phyloP scores from a whole-genome alignment of 2,888 invertebrate species.

The Anorthoa munda region DNA sequence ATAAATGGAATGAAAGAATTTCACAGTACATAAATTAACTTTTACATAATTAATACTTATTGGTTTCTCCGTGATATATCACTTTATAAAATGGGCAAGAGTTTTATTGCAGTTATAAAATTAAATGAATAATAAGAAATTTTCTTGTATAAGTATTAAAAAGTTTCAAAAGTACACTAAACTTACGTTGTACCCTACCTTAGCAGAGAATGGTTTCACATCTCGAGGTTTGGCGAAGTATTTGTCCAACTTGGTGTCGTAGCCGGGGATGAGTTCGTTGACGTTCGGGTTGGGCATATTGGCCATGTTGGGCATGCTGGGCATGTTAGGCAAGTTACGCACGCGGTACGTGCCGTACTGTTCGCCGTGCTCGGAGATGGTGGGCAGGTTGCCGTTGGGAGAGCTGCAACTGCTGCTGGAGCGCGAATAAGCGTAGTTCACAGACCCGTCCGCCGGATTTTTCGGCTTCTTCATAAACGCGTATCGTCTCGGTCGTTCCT shows the following conservation, averaged over 20 bases:
- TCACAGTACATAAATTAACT: conserved; percentile 63
- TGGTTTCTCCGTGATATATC: conserved; percentile 43
- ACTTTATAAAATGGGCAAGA: conserved; percentile 19
- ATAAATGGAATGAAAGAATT: conserved; percentile 56
- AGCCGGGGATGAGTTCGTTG: conserved; percentile 75
- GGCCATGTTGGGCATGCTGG: conserved; percentile 62
- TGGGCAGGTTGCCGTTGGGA: conserved; percentile 86
- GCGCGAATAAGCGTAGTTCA: conserved; percentile 86
- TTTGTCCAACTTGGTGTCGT: conserved; percentile 85
- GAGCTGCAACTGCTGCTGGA: conserved; percentile 88
- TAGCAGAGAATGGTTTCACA: conserved; percentile 79
- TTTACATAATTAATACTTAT: conserved; percentile 50
- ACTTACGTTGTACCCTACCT: conserved; percentile 84
- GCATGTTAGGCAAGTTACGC: conserved; percentile 73
- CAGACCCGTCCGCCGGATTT: conserved; percentile 86
- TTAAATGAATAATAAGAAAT: neutral
- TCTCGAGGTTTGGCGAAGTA: conserved; percentile 86
- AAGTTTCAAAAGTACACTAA: neutral
- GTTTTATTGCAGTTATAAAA: conserved; percentile 12
- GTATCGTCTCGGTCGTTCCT: conserved; percentile 82
- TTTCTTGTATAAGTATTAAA: no score
- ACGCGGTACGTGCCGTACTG: conserved; percentile 84
- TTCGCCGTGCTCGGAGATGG: conserved; percentile 86
- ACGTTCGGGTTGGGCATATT: conserved; percentile 71
- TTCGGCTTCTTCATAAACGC: conserved; percentile 86